Percentiles rank a stretch among this genome's conserved stretches.
These are phyloP conservation scores for Drosophila pseudoobscura DNA, from an alignment of 1,140 invertebrate genomes.

Conservation along the genomic window DNA sequence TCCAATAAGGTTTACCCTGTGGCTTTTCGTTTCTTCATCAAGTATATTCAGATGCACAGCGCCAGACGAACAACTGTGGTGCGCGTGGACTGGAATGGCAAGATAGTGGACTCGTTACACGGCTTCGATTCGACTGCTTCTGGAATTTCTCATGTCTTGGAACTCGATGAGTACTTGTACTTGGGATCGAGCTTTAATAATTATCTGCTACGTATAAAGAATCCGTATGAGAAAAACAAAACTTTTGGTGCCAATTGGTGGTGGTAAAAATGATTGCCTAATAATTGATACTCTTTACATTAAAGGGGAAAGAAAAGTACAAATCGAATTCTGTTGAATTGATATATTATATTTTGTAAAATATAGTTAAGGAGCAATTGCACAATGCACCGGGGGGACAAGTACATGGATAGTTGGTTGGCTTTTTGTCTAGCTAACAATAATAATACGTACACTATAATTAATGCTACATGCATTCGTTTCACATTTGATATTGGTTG, in stretches of 20 bases:
- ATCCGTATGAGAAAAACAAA: slow-evolving; percentile 59
- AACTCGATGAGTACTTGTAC: slow-evolving; percentile 84
- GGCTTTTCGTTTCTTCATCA: no score
- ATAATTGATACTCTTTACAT: no score
- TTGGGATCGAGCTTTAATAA: slow-evolving; percentile 88
- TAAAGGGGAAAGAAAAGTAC: slow-evolving; percentile 46
- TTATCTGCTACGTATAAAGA: slow-evolving; percentile 86
- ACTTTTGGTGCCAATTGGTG: no score
- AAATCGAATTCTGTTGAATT: not conserved
- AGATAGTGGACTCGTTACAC: slow-evolving; percentile 86
- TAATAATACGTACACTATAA: slow-evolving; percentile 57
- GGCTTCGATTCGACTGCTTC: no score
- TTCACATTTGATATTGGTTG: slow-evolving; percentile 43
- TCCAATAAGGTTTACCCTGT: no score
- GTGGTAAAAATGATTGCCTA: no score
- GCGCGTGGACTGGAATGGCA: slow-evolving; percentile 85
- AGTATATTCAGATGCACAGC: no score
- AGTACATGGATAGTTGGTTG: slow-evolving; percentile 45
- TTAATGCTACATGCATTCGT: slow-evolving; percentile 41
- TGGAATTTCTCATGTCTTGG: slow-evolving; percentile 84
- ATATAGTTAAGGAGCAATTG: slow-evolving; percentile 59
- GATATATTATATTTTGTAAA: slow-evolving; percentile 30
- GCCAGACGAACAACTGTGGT: no score
- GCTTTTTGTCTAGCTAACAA: slow-evolving; percentile 69
- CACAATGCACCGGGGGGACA: slow-evolving; percentile 45